These are phyloP conservation scores for Allacma fusca DNA, from an alignment of 2,888 invertebrate species.

Conservation along the genomic window DNA sequence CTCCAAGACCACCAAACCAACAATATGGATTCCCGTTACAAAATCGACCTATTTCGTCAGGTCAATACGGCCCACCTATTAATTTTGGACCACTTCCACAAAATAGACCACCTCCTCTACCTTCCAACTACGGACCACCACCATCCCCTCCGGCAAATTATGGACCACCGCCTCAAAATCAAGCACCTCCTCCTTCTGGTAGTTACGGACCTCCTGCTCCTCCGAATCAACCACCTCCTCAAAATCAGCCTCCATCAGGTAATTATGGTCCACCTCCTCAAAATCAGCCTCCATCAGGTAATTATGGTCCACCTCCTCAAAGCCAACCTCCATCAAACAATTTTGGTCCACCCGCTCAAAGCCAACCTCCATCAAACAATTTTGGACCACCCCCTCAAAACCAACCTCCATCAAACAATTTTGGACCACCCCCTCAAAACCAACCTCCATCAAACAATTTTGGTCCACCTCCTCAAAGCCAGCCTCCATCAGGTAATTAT, in stretches of 20 bases:
- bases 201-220: not conserved
- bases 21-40: conserved; percentile 1
- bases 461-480: conserved; percentile 31
- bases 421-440: conserved; percentile 31
- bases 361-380: conserved; percentile 8
- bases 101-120: not conserved
- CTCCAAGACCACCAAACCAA: not conserved
- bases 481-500: conserved; percentile 29
- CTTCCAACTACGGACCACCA: not conserved
- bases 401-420: conserved; percentile 30
- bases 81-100: not conserved
- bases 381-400: conserved; percentile 29
- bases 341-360: conserved; percentile 25
- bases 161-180: conserved; percentile 27
- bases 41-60: conserved; percentile 18
- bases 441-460: conserved; percentile 32
- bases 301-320: conserved; percentile 28
- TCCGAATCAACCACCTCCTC: conserved; percentile 22
- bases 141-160: not conserved
- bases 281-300: not conserved
- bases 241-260: not conserved
- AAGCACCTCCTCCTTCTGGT: not conserved
- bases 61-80: conserved; percentile 11
- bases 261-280: conserved; percentile 28
- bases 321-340: conserved; percentile 7